Conservation (phyloP, 2,888 invertebrate genomes). For the Dermolepida albohirtum region DNA sequence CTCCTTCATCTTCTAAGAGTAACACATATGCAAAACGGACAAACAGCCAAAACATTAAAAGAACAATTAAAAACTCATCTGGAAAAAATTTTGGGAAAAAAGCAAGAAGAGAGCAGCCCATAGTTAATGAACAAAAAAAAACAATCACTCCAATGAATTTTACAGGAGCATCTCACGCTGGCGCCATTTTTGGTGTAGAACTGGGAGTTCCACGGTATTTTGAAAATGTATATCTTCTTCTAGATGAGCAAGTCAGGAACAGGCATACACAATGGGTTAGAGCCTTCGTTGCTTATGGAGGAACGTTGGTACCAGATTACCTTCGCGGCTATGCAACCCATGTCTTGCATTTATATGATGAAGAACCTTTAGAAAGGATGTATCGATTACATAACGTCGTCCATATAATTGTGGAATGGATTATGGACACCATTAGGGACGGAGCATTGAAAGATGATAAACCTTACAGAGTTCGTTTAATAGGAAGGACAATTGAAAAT, state of each 20-base stretch:
- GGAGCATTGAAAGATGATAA: background rate
- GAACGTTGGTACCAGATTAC: background rate
- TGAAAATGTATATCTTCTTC: background rate
- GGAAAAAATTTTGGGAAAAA: too few relatives aligned
- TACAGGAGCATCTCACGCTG: too few relatives aligned
- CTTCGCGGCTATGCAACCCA: background rate
- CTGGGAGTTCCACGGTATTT: constrained; percentile 2
- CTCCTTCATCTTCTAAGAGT: too few relatives aligned
- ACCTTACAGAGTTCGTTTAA: background rate
- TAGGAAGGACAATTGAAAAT: too few relatives aligned
- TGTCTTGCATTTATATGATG: background rate
- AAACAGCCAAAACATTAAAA: too few relatives aligned
- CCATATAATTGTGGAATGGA: constrained; percentile 12
- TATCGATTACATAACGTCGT: background rate
- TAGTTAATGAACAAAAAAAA: too few relatives aligned
- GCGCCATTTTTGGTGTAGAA: too few relatives aligned
- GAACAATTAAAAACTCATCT: too few relatives aligned
- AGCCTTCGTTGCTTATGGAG: background rate
- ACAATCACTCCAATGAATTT: too few relatives aligned
- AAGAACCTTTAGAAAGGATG: background rate
- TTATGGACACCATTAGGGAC: background rate
- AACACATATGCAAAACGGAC: too few relatives aligned
- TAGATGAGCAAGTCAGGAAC: constrained; percentile 2
- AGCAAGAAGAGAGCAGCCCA: too few relatives aligned
- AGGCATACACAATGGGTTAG: background rate